These are phyloP conservation scores for Pollenia amentaria DNA, from an alignment of 2,888 invertebrate species.

Conservation along the genomic window DNA sequence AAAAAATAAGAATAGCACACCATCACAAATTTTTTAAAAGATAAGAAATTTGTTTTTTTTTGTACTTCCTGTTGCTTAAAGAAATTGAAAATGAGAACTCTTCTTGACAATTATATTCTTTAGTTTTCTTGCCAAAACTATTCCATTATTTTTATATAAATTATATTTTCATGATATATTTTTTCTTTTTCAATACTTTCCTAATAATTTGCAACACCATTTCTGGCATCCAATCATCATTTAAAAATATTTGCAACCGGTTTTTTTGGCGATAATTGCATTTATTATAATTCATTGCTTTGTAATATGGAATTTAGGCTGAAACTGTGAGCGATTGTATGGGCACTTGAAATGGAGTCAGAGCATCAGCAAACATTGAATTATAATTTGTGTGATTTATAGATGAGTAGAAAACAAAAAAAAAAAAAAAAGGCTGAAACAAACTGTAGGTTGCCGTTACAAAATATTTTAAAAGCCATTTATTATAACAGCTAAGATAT, in stretches of 20 bases:
- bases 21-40: not conserved
- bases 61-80: conserved; percentile 29
- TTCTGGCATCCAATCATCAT: conserved; percentile 32
- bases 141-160: not conserved
- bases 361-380: not conserved
- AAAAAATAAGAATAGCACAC: not conserved
- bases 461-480: conserved; percentile 72
- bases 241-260: conserved; percentile 49
- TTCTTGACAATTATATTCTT: conserved; percentile 9
- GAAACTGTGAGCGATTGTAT: not conserved
- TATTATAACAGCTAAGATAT: conserved; percentile 57
- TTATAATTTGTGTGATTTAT: conserved; percentile 29
- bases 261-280: conserved; percentile 57
- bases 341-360: conserved; percentile 1
- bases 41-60: conserved; percentile 27
- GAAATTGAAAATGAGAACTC: not conserved
- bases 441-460: conserved; percentile 72
- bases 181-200: not conserved
- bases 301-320: not conserved
- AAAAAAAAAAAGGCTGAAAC: not conserved
- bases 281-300: conserved; percentile 60
- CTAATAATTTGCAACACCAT: conserved; percentile 24
- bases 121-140: conserved; percentile 38
- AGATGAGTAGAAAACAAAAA: conserved; percentile 27
- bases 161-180: not conserved